Evolutionary conservation across 2,113 vertebrate genomes (phyloP), one percentile per base, ranked within the genome.

Genomic region (Xenus cinereus): DNA sequence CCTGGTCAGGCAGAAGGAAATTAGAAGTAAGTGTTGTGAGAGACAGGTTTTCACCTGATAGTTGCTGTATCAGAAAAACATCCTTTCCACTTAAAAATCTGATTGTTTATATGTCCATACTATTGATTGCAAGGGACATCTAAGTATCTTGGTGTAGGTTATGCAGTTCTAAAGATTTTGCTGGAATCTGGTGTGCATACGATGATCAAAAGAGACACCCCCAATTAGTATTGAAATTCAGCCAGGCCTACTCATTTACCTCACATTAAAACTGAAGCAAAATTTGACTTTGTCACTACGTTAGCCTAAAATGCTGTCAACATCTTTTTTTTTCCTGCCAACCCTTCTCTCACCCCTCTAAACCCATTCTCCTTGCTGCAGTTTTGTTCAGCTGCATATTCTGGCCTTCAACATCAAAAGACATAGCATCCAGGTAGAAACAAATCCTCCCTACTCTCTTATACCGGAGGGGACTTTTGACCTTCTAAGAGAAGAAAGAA

Each of bases 141-240:
- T 84, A 68, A 75, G 35, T 87, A 71, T 59, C 56, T 62, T 43
- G 79, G 30, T 80, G 56, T 46, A 54, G 35, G 30, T 72, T 91
- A 88, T 91, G 66, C 30, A 95, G 45, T 87, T 95, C 64, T 88
- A 60, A 84, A 84, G 73, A 64, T 54, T 76, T 30, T 96, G 37
- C 41, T 84, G 62, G 41, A 73, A 30, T 68, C 60, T 72, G 53
- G 23, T 78, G 12, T 63, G 43, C 66, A 41, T 59, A 68, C 1
- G 0, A 56, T 79, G 89, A 93, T 91, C 60, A 86, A 95, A 96
- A 94, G 59, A 86, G 77, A 94, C 69, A 93, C 22, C 2, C 24
- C 30, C 62, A 95, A 85, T 93, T 95, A 96, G 73, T 78, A 80
- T 0, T 95, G 90, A 91, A 96, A 94, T 94, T 88, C 78, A 94